Evolutionary conservation across 1,140 invertebrate species (phyloP), one percentile per base, ranked within the genome.

Genomic region (Monomorium pharaonis): DNA sequence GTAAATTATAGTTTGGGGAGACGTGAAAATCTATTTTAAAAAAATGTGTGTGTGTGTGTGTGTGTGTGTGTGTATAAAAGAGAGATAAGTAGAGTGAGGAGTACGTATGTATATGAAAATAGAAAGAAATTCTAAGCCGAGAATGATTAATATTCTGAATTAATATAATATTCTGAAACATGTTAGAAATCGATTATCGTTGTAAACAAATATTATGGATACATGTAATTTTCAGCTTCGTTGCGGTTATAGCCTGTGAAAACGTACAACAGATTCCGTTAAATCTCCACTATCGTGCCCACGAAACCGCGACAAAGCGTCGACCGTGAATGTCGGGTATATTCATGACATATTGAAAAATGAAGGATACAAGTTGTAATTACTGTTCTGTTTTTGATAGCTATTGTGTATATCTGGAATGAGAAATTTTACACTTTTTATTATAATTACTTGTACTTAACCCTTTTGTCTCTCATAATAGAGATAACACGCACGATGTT

Each of bases 261-360:
- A 83, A 83, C 51, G 67, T 72, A 83, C 51, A 83, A 58, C 37
- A 24, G 67, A 70, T 58, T 83, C 67, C 78, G 78, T 83, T 83
- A 83, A 83, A 83, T 83, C 78, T 83, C 67, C 67, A 58, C 67
- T 83, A 83, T 83, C 78, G 78, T 72, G 67, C 70, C 78, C 78
- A 54, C 78, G 78, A 83, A 83, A 83, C 78, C 78, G 78, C 78
- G 78, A 83, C 78, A 83, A 83, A 83, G 78, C 67, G 67, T 47
- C 67, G 78, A 56, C 78, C 67, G 67, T 58, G 78, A 72, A 83
- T 47, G 54, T 47, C 69, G 37, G 24, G n/a, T 72, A 72, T 74
- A 83, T 49, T 47, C 67, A 69, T 74, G 78, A 74, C 42, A 16
- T 83, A 74, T 58, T 58, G 78, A 83, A 83, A 83, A 83, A 83